Conservation (phyloP, 2,113 vertebrate species). For the Chaenogobius annularis region DNA sequence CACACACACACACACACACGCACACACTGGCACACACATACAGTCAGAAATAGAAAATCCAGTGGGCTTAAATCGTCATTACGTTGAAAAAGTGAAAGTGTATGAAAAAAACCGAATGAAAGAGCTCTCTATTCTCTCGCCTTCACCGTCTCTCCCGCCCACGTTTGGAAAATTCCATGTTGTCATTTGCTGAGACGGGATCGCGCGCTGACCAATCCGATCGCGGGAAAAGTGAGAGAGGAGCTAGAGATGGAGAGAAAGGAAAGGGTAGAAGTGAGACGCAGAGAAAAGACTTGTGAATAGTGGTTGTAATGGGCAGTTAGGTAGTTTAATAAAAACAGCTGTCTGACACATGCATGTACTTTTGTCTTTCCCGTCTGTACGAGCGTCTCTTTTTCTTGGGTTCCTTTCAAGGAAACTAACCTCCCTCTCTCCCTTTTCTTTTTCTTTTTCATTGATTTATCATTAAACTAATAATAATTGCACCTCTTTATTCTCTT, state of each 20-base stretch:
- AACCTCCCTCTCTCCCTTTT: conserved; percentile 6
- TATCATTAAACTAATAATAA: no score
- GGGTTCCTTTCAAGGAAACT: conserved; percentile 18
- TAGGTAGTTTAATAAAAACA: conserved; percentile 70
- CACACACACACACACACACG: conserved; percentile 15
- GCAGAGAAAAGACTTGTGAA: conserved; percentile 21
- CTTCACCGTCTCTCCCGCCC: conserved; percentile 62
- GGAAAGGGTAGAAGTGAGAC: conserved; percentile 15
- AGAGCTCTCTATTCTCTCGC: conserved; percentile 70
- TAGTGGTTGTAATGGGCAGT: conserved; percentile 53
- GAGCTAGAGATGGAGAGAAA: conserved; percentile 8
- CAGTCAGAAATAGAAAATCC: conserved; percentile 72
- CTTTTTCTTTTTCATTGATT: conserved; percentile 31
- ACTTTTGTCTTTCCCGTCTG: conserved; percentile 44
- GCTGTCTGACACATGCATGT: conserved; percentile 74
- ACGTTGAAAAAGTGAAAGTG: conserved; percentile 70
- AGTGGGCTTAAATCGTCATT: conserved; percentile 71
- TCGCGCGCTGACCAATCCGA: conserved; percentile 56
- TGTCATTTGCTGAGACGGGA: conserved; percentile 71
- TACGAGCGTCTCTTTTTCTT: conserved; percentile 37
- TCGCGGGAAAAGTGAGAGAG: conserved; percentile 1
- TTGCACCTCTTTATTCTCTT: no score
- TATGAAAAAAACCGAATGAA: conserved; percentile 59
- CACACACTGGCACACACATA: conserved; percentile 3
- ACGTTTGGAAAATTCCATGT: conserved; percentile 77